phyloP scores from a whole-genome alignment of 2,888 invertebrate genomes.

The Helicoverpa assulta region DNA sequence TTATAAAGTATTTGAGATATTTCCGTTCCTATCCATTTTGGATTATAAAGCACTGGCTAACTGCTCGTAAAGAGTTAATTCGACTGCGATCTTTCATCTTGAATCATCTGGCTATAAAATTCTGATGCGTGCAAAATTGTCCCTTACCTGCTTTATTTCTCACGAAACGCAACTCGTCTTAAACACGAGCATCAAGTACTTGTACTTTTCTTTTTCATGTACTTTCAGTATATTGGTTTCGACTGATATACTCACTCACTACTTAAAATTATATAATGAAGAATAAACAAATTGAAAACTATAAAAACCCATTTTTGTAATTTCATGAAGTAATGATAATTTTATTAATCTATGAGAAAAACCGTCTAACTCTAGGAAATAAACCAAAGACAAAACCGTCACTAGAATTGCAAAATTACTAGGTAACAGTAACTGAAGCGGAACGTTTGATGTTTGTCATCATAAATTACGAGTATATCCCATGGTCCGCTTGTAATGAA shows the following conservation, averaged over 20 bases:
- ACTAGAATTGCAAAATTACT: constrained; percentile 55
- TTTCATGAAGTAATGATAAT: constrained; percentile 11
- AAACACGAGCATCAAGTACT: not conserved
- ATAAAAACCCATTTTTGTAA: not conserved
- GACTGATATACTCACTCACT: not conserved
- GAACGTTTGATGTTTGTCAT: constrained; percentile 52
- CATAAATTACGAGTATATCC: constrained; percentile 53
- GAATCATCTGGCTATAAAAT: constrained; percentile 33
- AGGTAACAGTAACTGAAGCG: constrained; percentile 42
- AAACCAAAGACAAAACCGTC: constrained; percentile 27
- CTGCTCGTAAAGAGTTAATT: constrained; percentile 36
- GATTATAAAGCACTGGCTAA: constrained; percentile 33
- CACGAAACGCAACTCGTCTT: not conserved
- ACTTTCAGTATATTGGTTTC: not conserved
- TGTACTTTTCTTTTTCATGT: not conserved
- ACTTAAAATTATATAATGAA: not conserved
- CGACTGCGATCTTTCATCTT: constrained; percentile 31
- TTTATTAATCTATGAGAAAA: constrained; percentile 31
- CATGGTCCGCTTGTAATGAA: constrained; percentile 41
- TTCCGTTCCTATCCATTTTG: constrained; percentile 33
- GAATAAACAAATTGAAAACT: not conserved
- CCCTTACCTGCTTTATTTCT: constrained; percentile 23
- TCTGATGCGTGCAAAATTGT: constrained; percentile 34
- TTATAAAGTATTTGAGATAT: constrained; percentile 49
- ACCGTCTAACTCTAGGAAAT: constrained; percentile 40